Evolutionary conservation across 2,113 vertebrate species (phyloP), one percentile per base, ranked within the genome.

Genomic region (Campylorhamphus procurvoides): DNA sequence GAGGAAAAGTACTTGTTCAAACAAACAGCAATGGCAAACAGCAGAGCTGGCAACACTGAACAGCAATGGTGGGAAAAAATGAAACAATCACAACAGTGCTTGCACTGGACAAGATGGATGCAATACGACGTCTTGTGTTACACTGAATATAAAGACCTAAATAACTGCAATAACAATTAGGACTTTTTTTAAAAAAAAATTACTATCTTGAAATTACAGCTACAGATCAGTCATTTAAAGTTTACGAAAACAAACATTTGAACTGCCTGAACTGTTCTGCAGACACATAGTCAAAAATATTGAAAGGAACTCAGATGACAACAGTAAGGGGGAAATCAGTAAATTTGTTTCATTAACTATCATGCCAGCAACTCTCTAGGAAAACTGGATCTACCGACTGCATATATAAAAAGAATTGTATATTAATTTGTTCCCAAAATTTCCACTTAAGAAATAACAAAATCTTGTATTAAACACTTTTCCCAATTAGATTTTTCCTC

Each of bases 51-150:
- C 49, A 74, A 67, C 3, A 16, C 52, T 14, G 44, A 69, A n/a
- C 4, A 52, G 47, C 22, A 69, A 31, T 1, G 5, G 19, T 27
- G 2, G 13, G 8, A 20, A 55, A 44, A 79, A 42, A 27, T 10
- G 2, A 79, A 55, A 53, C 19, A 9, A 64, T 18, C 33, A 52
- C 29, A 55, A 33, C 12, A 55, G 31, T 0, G 0, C 52, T 62
- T 66, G 23, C 33, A 44, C 18, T 39, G 58, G 39, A 49, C 7
- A 4, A 49, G 31, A 29, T 5, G 14, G 14, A 66, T 0, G 0
- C 11, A 27, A n/a, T 13, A 23, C 31, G 33, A 62, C 0, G 0
- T 40, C 31, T 27, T 46, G n/a, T 17, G 24, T 16, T n/a, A 42
- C 40, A 40, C 2, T 0, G 0, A 64, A 84, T 18, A n/a, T 44